Evolutionary conservation across 2,888 invertebrate species (phyloP).

Genomic region (Amphipyra tragopoginis): DNA sequence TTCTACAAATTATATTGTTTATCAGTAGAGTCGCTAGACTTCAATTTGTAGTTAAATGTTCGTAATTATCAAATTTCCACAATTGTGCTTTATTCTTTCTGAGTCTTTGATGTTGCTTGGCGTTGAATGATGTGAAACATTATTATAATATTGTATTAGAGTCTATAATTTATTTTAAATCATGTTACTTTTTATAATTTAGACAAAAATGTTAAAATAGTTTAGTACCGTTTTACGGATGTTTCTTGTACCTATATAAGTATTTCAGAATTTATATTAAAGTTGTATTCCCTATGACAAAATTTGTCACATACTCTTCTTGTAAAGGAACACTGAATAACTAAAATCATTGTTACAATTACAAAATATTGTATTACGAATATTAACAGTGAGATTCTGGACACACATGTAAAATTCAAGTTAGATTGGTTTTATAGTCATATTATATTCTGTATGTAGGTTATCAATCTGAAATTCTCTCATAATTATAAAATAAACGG

Average conservation of each 20-base stretch:
- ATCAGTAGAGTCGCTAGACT: constrained; percentile 87
- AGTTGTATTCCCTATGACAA: constrained; percentile 81
- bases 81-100: constrained; percentile 83
- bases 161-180: constrained; percentile 81
- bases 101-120: constrained; percentile 87
- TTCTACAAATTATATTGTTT: constrained; percentile 66
- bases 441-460: constrained; percentile 89
- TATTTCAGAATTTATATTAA: constrained; percentile 83
- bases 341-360: constrained; percentile 71
- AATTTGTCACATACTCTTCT: constrained; percentile 83
- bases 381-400: constrained; percentile 81
- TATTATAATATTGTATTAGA: constrained; percentile 75
- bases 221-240: constrained; percentile 80
- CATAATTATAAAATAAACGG: constrained; percentile 91
- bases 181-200: constrained; percentile 83
- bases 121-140: constrained; percentile 86
- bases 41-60: constrained; percentile 84
- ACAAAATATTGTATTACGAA: constrained; percentile 55
- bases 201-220: constrained; percentile 86
- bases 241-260: constrained; percentile 80
- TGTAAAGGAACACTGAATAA: constrained; percentile 83
- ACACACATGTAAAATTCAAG: constrained; percentile 85
- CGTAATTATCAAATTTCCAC: constrained; percentile 77
- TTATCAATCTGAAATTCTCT: constrained; percentile 91
- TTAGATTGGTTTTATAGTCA: constrained; percentile 90